Evolutionary conservation across 2,888 invertebrate genomes (phyloP), one percentile per base, ranked within the genome.

Genomic region (Palloptera scutellata): DNA sequence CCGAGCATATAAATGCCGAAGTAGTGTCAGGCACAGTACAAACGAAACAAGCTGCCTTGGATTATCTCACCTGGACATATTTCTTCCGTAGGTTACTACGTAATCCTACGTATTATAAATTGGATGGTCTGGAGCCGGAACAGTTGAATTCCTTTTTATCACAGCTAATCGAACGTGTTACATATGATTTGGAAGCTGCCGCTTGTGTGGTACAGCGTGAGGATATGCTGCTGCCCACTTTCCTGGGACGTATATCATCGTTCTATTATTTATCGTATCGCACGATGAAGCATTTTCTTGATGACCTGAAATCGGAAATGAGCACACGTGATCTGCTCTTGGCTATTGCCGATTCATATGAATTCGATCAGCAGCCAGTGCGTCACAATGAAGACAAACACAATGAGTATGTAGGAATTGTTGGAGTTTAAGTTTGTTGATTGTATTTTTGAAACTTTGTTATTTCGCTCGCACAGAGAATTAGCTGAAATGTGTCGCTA

Each of bases 21-120:
- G 90, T 94, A 72, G 96, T 97, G 0, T 95, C 98, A 30, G 97
- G 97, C 64, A 98, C 97, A 0, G 93, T 99, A n/a, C 90, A 90
- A 73, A 92, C 92, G 0, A 96, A 95, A 81, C 94, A 96, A 82
- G 94, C 96, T 75, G 93, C 97, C 60, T 87, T 99, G 67, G 98
- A 99, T 85, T 99, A 99, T 86, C 87, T 99, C 73, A 97, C 98
- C 0, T 99, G 98, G 94, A 99, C 99, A 0, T 99, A 97, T 81
- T 97, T 98, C 87, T 99, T 97, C 87, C 88, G 98, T 62, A 88
- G 98, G 17, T 86, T 98, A 6, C 85, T 97, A 64, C 92, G 94
- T 79, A 98, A 98, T 88, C 98, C 98, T 0, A 89, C 91, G 0
- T 97, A 95, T 83, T 97, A 97, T 81, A 90, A 92, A 69, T 84